These are phyloP conservation scores for Myotis vivesi DNA, from an alignment of 2,797 vertebrate genomes.

Conservation along the genomic window DNA sequence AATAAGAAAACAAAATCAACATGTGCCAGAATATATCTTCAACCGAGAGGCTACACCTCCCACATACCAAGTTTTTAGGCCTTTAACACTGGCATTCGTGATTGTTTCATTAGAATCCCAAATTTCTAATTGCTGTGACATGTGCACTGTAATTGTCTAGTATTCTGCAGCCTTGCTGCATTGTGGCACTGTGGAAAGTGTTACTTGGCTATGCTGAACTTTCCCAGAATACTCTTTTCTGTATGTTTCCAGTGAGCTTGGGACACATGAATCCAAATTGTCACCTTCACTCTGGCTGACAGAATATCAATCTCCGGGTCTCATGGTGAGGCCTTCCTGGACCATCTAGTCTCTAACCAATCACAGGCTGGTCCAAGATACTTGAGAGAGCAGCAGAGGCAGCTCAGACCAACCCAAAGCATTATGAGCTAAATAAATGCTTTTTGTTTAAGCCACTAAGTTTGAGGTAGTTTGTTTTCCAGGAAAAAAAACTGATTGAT, in stretches of 20 bases:
- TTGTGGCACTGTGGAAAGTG: neutral
- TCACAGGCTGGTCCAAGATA: neutral
- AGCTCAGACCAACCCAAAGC: neutral
- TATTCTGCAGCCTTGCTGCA: neutral
- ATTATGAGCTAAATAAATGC: neutral
- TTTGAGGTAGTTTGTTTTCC: constrained; percentile 21
- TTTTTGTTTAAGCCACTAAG: neutral
- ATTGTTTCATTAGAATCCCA: neutral
- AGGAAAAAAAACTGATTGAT: neutral
- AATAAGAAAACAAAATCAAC: neutral
- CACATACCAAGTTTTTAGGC: neutral
- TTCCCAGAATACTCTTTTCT: constrained; percentile 10
- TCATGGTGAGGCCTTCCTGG: neutral
- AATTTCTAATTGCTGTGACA: neutral
- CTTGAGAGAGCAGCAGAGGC: neutral
- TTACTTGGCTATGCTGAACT: neutral
- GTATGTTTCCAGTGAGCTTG: neutral
- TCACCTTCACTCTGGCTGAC: neutral
- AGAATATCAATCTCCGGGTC: neutral
- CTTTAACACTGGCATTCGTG: neutral
- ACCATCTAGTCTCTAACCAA: neutral
- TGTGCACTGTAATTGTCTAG: neutral
- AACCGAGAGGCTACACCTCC: neutral
- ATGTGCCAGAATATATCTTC: neutral
- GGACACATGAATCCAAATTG: neutral